Base-by-base conservation (phyloP, 2,888 invertebrate genomes). In the Xylocampa areola region DNA sequence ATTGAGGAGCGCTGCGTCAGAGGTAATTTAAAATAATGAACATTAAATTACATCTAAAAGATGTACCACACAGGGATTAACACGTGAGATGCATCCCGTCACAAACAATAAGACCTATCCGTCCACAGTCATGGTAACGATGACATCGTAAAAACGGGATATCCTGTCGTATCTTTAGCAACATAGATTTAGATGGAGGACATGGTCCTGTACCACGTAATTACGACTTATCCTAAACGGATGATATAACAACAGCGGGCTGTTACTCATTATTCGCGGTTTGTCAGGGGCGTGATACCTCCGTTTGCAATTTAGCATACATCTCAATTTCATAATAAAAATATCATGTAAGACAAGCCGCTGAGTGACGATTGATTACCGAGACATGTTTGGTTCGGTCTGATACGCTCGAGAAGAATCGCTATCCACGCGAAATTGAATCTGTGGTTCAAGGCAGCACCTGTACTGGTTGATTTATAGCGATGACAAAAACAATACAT, bases 331-430 rank as follows among this genome's bases (percentile, higher is more conserved):
- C 79, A 70, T 77, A 84, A 85, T 79, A 85, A 88, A 87, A 85
- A 82, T 79, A 75, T 71, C 71, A 79, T 86, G 88, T 89, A 88
- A 91, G 84, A 85, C 80, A 86, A 90, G 81, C 77, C 80, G 73
- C 63, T 73, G 79, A 80, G 73, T 80, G 77, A 82, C 83, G 87
- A 88, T 87, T 87, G 87, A 91, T 88, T 88, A 86, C 87, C 67
- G 80, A 84, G 82, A 90, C 86, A 87, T 86, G 88, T 89, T 89
- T 85, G 87, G 84, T 76, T 82, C 86, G 87, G 86, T 87, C 82
- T 81, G 92, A 87, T 90, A 88, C 91, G 90, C 90, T 88, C 76
- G 85, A 88, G 77, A 81, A 82, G 87, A 88, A 86, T 84, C 77
- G 81, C 84, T 84, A 83, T 86, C 82, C 82, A 82, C 79, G 79